phyloP scores from a whole-genome alignment of 2,113 vertebrate species.

The Glareola pratincola region DNA sequence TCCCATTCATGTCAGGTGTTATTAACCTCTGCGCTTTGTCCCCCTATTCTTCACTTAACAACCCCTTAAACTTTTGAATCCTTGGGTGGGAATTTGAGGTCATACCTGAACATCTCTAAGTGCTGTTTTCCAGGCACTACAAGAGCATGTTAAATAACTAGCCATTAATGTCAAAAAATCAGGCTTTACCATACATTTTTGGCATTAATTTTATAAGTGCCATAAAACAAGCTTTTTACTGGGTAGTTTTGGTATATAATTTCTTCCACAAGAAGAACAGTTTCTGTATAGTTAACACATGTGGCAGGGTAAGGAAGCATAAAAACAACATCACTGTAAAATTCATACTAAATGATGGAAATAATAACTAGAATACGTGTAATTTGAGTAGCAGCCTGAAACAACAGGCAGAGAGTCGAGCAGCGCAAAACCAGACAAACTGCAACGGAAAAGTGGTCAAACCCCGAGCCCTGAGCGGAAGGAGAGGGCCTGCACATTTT shows the following conservation, averaged over 20 bases:
- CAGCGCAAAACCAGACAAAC: neutral
- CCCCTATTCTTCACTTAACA: neutral
- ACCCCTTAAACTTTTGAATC: neutral
- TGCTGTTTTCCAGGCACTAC: neutral
- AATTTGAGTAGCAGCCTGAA: conserved; percentile 66
- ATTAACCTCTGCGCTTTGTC: neutral
- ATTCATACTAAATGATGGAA: conserved; percentile 72
- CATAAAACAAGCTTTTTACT: conserved; percentile 49
- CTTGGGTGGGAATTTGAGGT: neutral
- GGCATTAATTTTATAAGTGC: conserved; percentile 61
- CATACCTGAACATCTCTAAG: neutral
- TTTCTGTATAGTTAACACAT: conserved; percentile 57
- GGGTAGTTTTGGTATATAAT: conserved; percentile 58
- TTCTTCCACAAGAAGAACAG: conserved; percentile 59
- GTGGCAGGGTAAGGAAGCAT: conserved; percentile 66
- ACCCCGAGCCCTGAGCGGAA: neutral
- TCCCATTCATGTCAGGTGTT: neutral
- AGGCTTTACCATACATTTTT: conserved; percentile 48
- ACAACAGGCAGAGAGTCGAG: conserved; percentile 33
- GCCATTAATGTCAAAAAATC: conserved; percentile 56
- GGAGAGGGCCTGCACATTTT: neutral
- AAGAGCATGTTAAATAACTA: conserved; percentile 43
- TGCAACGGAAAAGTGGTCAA: neutral
- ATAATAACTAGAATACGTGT: conserved; percentile 66
- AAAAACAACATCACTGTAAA: conserved; percentile 71